Conservation (phyloP, 2,113 vertebrate species). For the Cnemophilus loriae region DNA sequence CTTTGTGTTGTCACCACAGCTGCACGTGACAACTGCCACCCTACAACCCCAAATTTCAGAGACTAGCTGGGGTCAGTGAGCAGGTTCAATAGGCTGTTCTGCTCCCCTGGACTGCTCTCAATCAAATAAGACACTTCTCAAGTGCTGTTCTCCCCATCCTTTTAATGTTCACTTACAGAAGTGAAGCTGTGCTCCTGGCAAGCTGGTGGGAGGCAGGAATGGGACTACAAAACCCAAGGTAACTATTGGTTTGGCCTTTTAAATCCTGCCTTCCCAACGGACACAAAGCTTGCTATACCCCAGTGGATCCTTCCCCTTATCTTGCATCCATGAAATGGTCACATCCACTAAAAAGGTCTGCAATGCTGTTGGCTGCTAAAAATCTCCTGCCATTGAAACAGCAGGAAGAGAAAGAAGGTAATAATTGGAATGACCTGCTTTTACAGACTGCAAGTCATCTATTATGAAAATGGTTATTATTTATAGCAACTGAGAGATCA, state of each 20-base stretch:
- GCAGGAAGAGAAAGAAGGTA: not conserved
- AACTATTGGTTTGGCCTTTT: not conserved
- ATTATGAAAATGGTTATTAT: slow-evolving; percentile 42
- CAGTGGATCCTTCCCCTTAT: not conserved
- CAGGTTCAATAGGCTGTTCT: not conserved
- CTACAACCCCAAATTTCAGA: not conserved
- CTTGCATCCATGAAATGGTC: not conserved
- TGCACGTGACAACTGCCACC: not conserved
- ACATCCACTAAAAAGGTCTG: not conserved
- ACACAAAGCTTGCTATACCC: not conserved
- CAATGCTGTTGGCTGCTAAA: not conserved
- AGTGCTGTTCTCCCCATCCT: not conserved
- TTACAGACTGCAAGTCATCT: slow-evolving; percentile 18
- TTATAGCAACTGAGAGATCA: not conserved
- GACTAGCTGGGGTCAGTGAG: not conserved
- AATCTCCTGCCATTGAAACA: not conserved
- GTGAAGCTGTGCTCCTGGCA: not conserved
- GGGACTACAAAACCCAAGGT: not conserved
- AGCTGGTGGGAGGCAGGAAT: not conserved
- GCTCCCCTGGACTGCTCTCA: not conserved
- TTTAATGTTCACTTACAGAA: not conserved
- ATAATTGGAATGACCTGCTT: slow-evolving; percentile 32
- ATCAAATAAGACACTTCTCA: not conserved
- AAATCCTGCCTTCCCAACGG: not conserved
- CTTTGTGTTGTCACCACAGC: not conserved